Percentiles rank a stretch among this genome's conserved stretches.
These are phyloP conservation scores for Frankliniella intonsa DNA, from an alignment of 2,888 invertebrate species.

Conservation along the genomic window DNA sequence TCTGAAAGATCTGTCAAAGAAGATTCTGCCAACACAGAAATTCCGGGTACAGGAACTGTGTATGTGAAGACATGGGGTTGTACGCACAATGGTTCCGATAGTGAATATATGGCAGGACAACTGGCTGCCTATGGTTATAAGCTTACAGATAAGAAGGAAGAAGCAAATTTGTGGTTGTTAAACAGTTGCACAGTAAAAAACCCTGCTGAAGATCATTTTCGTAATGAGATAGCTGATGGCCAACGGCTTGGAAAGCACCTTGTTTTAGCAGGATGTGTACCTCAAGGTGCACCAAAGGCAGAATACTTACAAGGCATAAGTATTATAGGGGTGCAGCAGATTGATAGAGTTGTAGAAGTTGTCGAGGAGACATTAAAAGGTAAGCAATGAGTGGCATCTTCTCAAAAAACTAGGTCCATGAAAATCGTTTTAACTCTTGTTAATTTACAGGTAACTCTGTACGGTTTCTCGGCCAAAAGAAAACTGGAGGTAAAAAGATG, in stretches of 20 bases:
- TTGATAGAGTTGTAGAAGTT: conserved; percentile 93
- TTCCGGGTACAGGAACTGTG: conserved; percentile 66
- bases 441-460: conserved; percentile 61
- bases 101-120: conserved; percentile 98
- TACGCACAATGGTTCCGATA: conserved; percentile 95
- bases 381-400: conserved; percentile 37
- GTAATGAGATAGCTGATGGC: conserved; percentile 80
- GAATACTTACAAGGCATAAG: conserved; percentile 71
- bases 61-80: conserved; percentile 97
- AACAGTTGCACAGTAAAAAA: conserved; percentile 98
- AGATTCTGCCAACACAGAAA: conserved; percentile 44
- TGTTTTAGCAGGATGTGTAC: conserved; percentile 96
- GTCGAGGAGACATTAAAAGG: conserved; percentile 97
- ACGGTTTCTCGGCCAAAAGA: conserved; percentile 74
- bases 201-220: conserved; percentile 93
- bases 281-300: conserved; percentile 83
- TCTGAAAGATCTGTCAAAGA: conserved; percentile 37
- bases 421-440: conserved; percentile 30
- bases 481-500: conserved; percentile 66
- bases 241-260: conserved; percentile 70
- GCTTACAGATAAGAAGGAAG: conserved; percentile 68
- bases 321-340: conserved; percentile 97
- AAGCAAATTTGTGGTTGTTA: conserved; percentile 89
- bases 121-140: conserved; percentile 82
- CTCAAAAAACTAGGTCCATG: background rate